Conservation (phyloP, 2,113 vertebrate genomes). For the Athene noctua region DNA sequence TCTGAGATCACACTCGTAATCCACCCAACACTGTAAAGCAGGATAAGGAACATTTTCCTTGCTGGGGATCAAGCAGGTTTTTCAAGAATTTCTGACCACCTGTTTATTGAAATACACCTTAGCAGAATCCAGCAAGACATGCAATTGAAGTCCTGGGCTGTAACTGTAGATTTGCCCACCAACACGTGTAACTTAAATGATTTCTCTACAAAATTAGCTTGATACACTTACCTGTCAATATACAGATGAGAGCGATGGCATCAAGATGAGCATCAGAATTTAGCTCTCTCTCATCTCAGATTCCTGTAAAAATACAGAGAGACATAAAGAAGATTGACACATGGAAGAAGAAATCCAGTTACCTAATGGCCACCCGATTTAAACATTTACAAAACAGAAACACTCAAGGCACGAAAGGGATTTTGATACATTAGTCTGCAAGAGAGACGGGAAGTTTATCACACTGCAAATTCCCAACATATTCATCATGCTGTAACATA, state of each 20-base stretch:
- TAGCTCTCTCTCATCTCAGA: background rate
- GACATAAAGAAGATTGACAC: background rate
- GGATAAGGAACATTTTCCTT: background rate
- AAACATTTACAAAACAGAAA: background rate
- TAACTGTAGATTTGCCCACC: background rate
- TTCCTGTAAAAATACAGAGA: background rate
- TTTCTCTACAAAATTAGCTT: background rate
- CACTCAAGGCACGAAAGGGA: accelerated
- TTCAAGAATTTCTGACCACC: background rate
- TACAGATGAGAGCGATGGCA: background rate
- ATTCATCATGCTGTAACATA: background rate
- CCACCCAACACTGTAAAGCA: background rate
- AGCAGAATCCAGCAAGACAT: background rate
- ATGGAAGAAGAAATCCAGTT: background rate
- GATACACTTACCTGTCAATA: background rate
- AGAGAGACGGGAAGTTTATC: background rate
- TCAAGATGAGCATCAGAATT: background rate
- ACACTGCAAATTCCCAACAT: background rate
- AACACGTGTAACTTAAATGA: background rate
- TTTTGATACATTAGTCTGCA: background rate
- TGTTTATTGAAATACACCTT: background rate
- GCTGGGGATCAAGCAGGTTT: background rate
- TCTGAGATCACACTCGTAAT: background rate
- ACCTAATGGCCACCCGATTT: background rate
- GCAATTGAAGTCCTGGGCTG: accelerated